Evolutionary conservation across 2,113 vertebrate genomes (phyloP).

Genomic region (Alectura lathami): DNA sequence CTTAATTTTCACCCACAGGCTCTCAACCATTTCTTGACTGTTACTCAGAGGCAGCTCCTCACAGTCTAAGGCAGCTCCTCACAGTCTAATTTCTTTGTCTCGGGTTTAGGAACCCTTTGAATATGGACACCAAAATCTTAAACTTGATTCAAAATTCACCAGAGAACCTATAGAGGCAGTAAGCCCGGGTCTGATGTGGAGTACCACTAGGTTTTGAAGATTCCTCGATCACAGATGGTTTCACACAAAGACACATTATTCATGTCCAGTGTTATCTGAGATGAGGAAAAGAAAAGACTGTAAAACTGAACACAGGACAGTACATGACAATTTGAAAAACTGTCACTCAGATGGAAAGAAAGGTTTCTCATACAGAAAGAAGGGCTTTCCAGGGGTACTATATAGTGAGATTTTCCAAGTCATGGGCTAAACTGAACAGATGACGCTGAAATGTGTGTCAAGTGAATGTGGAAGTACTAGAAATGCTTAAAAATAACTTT

Average conservation of each 20-base stretch:
- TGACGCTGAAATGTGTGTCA: not conserved
- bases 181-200: not conserved
- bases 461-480: not conserved
- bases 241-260: not conserved
- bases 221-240: not conserved
- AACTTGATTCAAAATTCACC: not conserved
- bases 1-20: too few relatives aligned
- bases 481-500: not conserved
- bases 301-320: not conserved
- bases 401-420: not conserved
- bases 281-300: not conserved
- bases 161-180: accelerated
- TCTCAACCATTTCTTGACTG: too few relatives aligned
- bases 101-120: not conserved
- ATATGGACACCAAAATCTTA: not conserved
- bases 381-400: not conserved
- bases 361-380: not conserved
- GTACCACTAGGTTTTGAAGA: not conserved
- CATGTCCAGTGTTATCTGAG: not conserved
- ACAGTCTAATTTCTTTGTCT: too few relatives aligned
- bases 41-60: too few relatives aligned
- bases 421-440: not conserved
- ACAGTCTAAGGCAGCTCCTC: too few relatives aligned
- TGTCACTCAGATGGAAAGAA: not conserved
- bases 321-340: not conserved